phyloP scores from a whole-genome alignment of 2,888 invertebrate species.

The Euphydryas editha region DNA sequence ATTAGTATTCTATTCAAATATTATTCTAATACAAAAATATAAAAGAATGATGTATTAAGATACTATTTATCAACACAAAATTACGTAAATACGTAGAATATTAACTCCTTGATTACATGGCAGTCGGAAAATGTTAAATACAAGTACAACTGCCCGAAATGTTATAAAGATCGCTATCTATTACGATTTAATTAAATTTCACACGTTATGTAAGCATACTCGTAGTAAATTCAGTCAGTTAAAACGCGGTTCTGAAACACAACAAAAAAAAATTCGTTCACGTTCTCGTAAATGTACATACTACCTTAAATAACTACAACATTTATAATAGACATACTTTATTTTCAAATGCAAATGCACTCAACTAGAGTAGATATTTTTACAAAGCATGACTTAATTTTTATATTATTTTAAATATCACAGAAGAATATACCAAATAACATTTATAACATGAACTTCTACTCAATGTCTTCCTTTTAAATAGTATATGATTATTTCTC shows the following conservation, averaged over 20 bases:
- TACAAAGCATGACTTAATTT: not conserved
- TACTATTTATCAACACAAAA: no score
- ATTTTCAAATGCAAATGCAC: not conserved
- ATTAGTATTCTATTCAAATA: no score
- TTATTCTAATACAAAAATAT: no score
- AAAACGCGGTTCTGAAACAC: not conserved
- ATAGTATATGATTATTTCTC: no score
- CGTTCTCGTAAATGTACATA: not conserved
- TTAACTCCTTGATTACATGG: not conserved
- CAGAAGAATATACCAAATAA: not conserved
- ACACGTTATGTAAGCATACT: slow-evolving; percentile 6
- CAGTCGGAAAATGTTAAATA: not conserved
- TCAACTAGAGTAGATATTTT: not conserved
- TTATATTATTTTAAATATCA: not conserved
- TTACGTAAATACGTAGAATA: not conserved
- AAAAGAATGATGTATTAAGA: no score
- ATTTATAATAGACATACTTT: not conserved
- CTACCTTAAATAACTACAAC: not conserved
- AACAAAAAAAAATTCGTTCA: not conserved
- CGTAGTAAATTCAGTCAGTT: not conserved
- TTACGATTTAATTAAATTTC: slow-evolving; percentile 12
- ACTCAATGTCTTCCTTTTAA: no score
- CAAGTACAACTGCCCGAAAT: not conserved
- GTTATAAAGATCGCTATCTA: slow-evolving; percentile 6
- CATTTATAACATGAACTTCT: no score